Conservation (phyloP, 2,113 vertebrate species). For the Synchiropus splendidus region DNA sequence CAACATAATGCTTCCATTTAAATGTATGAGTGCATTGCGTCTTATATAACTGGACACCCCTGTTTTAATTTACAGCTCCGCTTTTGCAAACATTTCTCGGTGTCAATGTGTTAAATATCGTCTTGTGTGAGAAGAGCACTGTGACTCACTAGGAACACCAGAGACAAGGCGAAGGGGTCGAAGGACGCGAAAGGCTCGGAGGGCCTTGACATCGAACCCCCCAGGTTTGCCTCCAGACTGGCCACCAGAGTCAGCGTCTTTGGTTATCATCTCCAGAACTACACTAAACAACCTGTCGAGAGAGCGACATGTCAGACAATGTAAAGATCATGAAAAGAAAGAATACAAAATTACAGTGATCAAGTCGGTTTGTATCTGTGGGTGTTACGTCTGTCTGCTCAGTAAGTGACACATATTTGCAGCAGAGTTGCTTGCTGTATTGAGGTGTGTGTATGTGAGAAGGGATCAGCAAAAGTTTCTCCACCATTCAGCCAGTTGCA, state of each 20-base stretch:
- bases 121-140: not conserved
- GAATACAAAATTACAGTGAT: slow-evolving; percentile 19
- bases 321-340: slow-evolving; percentile 9
- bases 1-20: no score
- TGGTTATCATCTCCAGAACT: slow-evolving; percentile 95
- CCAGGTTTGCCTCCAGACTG: slow-evolving; percentile 91
- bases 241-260: slow-evolving; percentile 82
- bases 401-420: no score
- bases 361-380: not conserved
- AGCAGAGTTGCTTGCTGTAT: no score
- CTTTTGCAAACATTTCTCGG: no score
- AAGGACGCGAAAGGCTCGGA: slow-evolving; percentile 92
- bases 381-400: no score
- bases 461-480: no score
- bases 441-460: not conserved
- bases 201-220: slow-evolving; percentile 97
- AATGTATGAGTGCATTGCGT: no score
- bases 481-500: no score
- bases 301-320: not conserved
- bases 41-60: no score
- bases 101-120: no score
- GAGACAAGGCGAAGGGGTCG: slow-evolving; percentile 96
- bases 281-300: slow-evolving; percentile 89
- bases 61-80: no score
- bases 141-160: slow-evolving; percentile 86